Conservation (phyloP, 2,797 vertebrate species). For the Macroramphosus scolopax region DNA sequence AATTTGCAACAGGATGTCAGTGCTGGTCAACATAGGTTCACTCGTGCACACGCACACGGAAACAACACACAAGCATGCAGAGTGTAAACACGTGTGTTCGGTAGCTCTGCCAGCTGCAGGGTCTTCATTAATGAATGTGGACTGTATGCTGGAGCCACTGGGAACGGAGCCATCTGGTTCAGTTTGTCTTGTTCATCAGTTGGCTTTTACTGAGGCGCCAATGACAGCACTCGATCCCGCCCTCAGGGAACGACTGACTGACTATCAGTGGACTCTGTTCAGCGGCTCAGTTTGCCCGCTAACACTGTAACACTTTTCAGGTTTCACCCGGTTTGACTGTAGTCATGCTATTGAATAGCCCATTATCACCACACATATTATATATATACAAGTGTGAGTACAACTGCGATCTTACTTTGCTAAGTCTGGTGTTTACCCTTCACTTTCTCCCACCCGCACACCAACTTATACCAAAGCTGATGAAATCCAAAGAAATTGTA, state of each 20-base stretch:
- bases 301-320: slow-evolving; percentile 5
- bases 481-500: too few species aligned
- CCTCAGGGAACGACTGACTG: slow-evolving; percentile 29
- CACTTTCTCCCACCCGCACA: too few species aligned
- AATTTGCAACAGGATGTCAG: slow-evolving; percentile 70
- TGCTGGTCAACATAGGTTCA: slow-evolving; percentile 28
- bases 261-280: slow-evolving; percentile 18
- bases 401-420: too few species aligned
- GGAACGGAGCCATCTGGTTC: slow-evolving; percentile 69
- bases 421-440: too few species aligned
- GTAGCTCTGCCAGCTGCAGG: slow-evolving; percentile 52
- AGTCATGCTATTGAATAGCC: too few species aligned
- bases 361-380: too few species aligned
- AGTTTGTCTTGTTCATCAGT: slow-evolving; percentile 65
- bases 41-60: too few species aligned
- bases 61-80: slow-evolving; percentile 16
- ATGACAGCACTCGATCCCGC: slow-evolving; percentile 37
- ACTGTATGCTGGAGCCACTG: slow-evolving; percentile 50
- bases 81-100: slow-evolving; percentile 39
- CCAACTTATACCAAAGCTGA: too few species aligned
- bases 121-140: slow-evolving; percentile 64
- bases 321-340: too few species aligned
- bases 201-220: slow-evolving; percentile 58
- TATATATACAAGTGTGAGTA: too few species aligned
- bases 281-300: slow-evolving; percentile 8